Conservation (phyloP, 2,113 vertebrate species). For the Ammodytes marinus region DNA sequence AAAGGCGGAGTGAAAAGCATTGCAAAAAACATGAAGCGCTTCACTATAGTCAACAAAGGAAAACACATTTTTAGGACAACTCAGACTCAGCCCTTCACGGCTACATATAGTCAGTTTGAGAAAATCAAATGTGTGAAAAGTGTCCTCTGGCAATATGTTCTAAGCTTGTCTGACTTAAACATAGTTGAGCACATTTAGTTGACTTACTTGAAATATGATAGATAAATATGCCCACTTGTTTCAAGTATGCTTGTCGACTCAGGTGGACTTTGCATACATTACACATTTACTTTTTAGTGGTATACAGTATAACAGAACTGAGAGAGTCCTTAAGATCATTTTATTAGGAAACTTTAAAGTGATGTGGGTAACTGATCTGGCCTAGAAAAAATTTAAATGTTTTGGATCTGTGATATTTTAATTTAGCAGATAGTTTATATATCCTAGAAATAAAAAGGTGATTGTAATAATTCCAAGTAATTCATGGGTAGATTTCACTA, state of each 20-base stretch:
- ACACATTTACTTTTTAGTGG: constrained; percentile 24
- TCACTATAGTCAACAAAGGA: constrained; percentile 36
- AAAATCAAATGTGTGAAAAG: constrained; percentile 22
- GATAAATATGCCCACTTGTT: constrained; percentile 21
- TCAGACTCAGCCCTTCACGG: not conserved
- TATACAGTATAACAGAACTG: not conserved
- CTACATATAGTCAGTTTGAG: not conserved
- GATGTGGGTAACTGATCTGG: constrained; percentile 20
- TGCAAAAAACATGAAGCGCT: constrained; percentile 59
- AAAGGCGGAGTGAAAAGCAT: constrained; percentile 66
- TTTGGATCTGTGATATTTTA: constrained; percentile 1
- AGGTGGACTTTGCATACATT: constrained; percentile 23
- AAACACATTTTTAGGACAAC: constrained; percentile 54
- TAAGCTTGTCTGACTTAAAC: constrained; percentile 7
- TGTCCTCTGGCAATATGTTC: constrained; percentile 15
- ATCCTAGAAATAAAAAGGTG: not conserved
- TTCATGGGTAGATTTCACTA: not conserved
- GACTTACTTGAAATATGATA: constrained; percentile 22
- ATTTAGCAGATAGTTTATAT: constrained; percentile 3
- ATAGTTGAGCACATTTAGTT: not conserved
- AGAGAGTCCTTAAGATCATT: constrained; percentile 6
- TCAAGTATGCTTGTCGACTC: constrained; percentile 32
- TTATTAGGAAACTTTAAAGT: constrained; percentile 4
- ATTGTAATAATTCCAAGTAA: constrained; percentile 10
- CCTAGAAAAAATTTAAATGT: constrained; percentile 9